Evolutionary conservation across 2,888 invertebrate species (phyloP), one percentile per base, ranked within the genome.

Genomic region (Adelognathus sp.): DNA sequence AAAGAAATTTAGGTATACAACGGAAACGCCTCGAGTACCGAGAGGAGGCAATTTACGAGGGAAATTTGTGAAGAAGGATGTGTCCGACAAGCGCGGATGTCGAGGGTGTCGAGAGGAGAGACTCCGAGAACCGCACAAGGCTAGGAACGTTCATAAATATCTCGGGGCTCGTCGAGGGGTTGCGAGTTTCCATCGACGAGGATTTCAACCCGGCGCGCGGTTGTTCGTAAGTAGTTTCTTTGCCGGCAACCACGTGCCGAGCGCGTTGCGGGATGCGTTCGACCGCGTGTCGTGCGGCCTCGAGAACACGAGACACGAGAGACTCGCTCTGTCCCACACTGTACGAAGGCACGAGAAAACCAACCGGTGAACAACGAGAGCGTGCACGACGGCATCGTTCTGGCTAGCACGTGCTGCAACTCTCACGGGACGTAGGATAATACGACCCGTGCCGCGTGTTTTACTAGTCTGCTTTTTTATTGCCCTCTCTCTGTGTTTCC

Each of bases 321-420:
- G 54, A 41, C 11, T 36, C 52, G 52, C 27, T 61, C 24, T 64
- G 31, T 46, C n/a, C n/a, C n/a, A n/a, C n/a, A n/a, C n/a, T n/a
- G n/a, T 24, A 33, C 63, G 46, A 46, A 18, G 21, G 33, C 33
- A 21, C 33, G 21, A 21, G n/a, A 9, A n/a, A 31, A 64, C 31
- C 4, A 31, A n/a, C 61, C 58, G 18, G 24, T 50, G 56, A 27
- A 31, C 66, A 52, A 56, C 63, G 64, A 18, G 60, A 72, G 61
- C 69, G 56, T 60, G 67, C 74, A 66, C 70, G 70, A 46, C 24
- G 36, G 11, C 18, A 46, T 52, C 50, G 69, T 76, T 76, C 76
- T 58, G 69, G 66, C 78, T 54, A 78, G 76, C 82, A 82, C 82
- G 82, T 82, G 82, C 81, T 82, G 76, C 79, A 76, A 69, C 81